Evolutionary conservation across 2,113 vertebrate species (phyloP), one percentile per base, ranked within the genome.

Genomic region (Cyrtonyx montezumae): DNA sequence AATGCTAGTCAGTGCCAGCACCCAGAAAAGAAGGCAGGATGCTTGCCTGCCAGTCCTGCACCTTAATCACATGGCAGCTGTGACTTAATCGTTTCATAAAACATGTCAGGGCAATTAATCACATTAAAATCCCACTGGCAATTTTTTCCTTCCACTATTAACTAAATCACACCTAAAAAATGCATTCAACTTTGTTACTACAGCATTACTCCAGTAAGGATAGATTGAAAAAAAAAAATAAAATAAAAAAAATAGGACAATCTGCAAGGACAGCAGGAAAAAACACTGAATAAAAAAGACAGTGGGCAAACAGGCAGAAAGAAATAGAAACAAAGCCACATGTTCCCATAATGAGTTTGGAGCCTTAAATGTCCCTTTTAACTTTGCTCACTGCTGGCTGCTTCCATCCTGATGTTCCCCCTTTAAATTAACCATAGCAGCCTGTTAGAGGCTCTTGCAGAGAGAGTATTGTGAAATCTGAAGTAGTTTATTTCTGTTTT

Each of bases 351-450:
- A 80, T 79, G 23, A 86, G 56, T 94, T 45, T 90, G 68, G 82
- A 92, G 51, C 51, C 40, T 94, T 40, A 83, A 83, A 85, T 62
- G 91, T 91, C 87, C 91, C 59, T 93, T 94, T 83, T 80, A 90
- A 91, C 91, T 92, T 92, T 93, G 65, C 79, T 91, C 82, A 94
- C 89, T 83, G 84, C 71, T 94, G 61, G 87, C 76, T 96, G 89
- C 85, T 94, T 37, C 73, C 53, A 78, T 81, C 43, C 62, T 94
- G 73, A 90, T 73, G 21, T 34, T 88, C 73, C 19, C 16, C 26
- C 80, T 90, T 83, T 63, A 94, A 94, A 95, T 91, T 86, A 90
- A 93, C 84, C 68, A 84, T 93, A 94, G 91, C 93, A 92, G 91
- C 79, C 90, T 88, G 87, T 93, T 91, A 94, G 68, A 85, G 53